phyloP scores from a whole-genome alignment of 2,113 vertebrate species.

The Tauraco erythrolophus region DNA sequence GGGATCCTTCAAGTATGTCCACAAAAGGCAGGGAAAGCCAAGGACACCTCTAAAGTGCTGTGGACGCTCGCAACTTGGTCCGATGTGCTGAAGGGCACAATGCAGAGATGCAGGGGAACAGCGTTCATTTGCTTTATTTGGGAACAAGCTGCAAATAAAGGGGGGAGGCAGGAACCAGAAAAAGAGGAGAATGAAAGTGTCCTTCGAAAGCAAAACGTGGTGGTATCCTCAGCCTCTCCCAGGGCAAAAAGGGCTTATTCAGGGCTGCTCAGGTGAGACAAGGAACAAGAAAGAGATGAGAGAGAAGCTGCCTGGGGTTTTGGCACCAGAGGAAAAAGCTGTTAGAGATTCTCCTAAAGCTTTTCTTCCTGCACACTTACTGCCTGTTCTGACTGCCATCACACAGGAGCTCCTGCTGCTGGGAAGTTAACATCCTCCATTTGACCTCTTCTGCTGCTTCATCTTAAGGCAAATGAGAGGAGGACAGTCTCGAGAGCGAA shows the following conservation, averaged over 20 bases:
- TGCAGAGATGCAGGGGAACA: neutral
- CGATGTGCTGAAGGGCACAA: rapidly evolving
- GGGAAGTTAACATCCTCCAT: neutral
- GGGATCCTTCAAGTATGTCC: neutral
- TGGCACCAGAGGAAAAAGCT: neutral
- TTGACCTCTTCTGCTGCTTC: neutral
- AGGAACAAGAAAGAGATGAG: neutral
- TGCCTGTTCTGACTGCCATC: neutral
- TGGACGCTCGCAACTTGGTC: neutral
- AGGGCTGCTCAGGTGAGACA: neutral
- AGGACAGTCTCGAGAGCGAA: neutral
- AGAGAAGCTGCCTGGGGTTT: neutral
- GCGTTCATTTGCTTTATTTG: neutral
- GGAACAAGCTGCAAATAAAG: neutral
- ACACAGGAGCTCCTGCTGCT: neutral
- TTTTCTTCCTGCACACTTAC: neutral
- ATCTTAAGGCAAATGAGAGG: neutral
- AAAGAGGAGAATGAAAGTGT: neutral
- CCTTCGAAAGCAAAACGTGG: neutral
- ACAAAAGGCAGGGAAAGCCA: neutral
- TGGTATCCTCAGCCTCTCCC: neutral
- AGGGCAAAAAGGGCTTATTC: neutral
- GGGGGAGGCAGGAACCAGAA: neutral
- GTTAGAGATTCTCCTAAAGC: neutral
- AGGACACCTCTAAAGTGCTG: neutral